A percentile compares a stretch with the other conserved stretches of the same genome.
Conservation (phyloP, 1,140 invertebrate species). For the Drosophila bipectinata region DNA sequence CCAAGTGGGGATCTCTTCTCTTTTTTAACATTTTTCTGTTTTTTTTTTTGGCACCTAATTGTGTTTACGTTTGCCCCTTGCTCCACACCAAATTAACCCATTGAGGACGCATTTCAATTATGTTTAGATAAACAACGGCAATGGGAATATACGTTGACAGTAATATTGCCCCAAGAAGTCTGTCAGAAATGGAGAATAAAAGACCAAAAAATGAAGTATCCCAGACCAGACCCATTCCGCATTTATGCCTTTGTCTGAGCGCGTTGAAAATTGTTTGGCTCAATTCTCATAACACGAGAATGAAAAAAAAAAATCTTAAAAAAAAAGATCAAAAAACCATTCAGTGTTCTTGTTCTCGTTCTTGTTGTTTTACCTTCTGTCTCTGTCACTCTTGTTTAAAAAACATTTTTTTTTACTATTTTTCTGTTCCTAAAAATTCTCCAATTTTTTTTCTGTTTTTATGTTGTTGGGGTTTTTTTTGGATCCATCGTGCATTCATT, state of each 20-base stretch:
- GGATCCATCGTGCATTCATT: conserved; percentile 80
- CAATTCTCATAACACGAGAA: conserved; percentile 71
- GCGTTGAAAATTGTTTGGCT: conserved; percentile 71
- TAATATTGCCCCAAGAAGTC: conserved; percentile 54
- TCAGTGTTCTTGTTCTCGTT: conserved; percentile 78
- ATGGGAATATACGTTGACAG: conserved; percentile 61
- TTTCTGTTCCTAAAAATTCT: too few relatives aligned
- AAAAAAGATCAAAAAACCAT: conserved; percentile 53
- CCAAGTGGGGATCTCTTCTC: conserved; percentile 22
- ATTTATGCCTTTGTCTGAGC: conserved; percentile 70
- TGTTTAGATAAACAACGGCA: conserved; percentile 73
- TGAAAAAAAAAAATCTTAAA: neutral
- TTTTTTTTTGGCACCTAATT: conserved; percentile 72
- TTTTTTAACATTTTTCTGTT: neutral
- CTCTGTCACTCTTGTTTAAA: conserved; percentile 59
- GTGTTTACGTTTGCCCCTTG: conserved; percentile 77
- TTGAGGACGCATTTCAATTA: conserved; percentile 79
- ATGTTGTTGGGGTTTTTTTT: conserved; percentile 39
- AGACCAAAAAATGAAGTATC: conserved; percentile 38
- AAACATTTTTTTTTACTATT: conserved; percentile 60
- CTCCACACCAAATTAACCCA: conserved; percentile 73
- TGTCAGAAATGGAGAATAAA: conserved; percentile 31
- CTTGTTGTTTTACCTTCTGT: conserved; percentile 48
- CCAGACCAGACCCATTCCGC: conserved; percentile 54
- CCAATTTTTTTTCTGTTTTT: conserved; percentile 41